These are phyloP conservation scores for Schrankia costaestrigalis DNA, from an alignment of 2,888 invertebrate genomes.

Conservation along the genomic window DNA sequence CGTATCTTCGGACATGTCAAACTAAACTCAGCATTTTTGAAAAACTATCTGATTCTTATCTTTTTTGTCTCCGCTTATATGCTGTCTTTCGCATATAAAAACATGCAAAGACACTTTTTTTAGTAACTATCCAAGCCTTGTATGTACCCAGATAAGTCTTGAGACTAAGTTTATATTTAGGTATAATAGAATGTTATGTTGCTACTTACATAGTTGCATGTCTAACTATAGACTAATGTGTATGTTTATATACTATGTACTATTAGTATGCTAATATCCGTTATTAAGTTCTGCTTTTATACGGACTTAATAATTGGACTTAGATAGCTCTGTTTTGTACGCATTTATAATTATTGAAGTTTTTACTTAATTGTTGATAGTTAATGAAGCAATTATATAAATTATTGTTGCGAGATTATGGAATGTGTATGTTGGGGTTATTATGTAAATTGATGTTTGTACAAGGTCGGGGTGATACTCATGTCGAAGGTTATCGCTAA, in stretches of 20 bases:
- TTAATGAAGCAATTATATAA: constrained; percentile 3
- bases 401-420: neutral
- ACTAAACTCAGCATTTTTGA: too few relatives aligned
- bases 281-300: constrained; percentile 25
- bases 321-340: constrained; percentile 1
- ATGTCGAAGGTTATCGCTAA: too few relatives aligned
- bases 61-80: too few relatives aligned
- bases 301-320: constrained; percentile 1
- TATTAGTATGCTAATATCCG: constrained; percentile 38
- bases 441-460: neutral
- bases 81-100: too few relatives aligned
- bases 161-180: neutral
- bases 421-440: neutral
- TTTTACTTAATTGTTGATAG: constrained; percentile 2
- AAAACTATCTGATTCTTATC: too few relatives aligned
- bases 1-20: too few relatives aligned
- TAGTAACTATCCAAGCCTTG: neutral
- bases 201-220: constrained; percentile 17
- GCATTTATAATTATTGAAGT: constrained; percentile 1
- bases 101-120: too few relatives aligned
- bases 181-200: constrained; percentile 5
- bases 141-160: neutral
- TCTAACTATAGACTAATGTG: constrained; percentile 12
- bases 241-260: constrained; percentile 27
- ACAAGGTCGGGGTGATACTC: neutral